A percentile compares a stretch with the other conserved stretches of the same genome.
These are phyloP conservation scores for Zingel zingel DNA, from an alignment of 2,113 vertebrate genomes.

Conservation along the genomic window DNA sequence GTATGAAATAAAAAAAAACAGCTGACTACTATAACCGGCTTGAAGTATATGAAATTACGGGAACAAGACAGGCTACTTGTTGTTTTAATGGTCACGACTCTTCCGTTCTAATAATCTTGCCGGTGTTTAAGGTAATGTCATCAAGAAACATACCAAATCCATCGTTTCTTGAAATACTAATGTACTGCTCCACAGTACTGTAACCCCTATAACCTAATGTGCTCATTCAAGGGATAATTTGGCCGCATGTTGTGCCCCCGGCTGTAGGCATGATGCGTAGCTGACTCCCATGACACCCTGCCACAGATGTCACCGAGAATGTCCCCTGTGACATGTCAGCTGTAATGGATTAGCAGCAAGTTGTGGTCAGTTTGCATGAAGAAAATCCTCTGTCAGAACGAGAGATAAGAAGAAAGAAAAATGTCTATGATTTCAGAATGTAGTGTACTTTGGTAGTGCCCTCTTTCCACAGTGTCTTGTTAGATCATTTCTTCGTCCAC, in stretches of 20 bases:
- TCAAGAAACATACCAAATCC: background rate
- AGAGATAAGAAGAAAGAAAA: background rate
- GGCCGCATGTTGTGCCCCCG: constrained; percentile 32
- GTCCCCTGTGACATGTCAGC: constrained; percentile 37
- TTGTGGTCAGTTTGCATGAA: constrained; percentile 1
- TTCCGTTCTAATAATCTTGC: background rate
- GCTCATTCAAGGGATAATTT: constrained; percentile 13
- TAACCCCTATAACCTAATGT: constrained; percentile 7
- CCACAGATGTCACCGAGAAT: constrained; percentile 53
- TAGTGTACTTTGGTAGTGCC: background rate
- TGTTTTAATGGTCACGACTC: background rate
- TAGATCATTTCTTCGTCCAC: background rate
- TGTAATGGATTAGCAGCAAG: constrained; percentile 29
- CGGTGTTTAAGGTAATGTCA: background rate
- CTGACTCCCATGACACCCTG: constrained; percentile 53
- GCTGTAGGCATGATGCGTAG: constrained; percentile 51
- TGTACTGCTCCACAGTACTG: background rate
- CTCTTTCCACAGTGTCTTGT: constrained; percentile 9
- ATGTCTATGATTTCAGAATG: background rate
- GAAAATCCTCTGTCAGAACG: background rate
- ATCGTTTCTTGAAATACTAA: background rate
- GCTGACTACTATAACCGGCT: no score
- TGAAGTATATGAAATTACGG: background rate
- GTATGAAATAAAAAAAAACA: no score
- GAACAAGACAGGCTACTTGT: background rate